Conservation (phyloP, 2,888 invertebrate genomes). For the Dione juno region DNA sequence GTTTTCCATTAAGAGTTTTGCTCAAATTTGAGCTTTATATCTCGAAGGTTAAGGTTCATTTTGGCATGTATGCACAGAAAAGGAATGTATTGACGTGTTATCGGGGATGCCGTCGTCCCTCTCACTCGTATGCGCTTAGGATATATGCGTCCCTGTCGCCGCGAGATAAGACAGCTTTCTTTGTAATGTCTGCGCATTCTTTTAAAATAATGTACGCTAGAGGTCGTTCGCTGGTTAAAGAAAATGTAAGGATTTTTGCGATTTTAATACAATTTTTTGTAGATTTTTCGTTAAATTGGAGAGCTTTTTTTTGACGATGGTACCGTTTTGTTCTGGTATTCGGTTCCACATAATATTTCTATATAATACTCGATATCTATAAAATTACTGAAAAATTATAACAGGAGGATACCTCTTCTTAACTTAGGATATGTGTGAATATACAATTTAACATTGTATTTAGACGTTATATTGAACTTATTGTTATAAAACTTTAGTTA, state of each 20-base stretch:
- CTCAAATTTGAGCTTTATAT: constrained; percentile 58
- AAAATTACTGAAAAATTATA: no score
- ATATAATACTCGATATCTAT: no score
- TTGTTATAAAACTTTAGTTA: no score
- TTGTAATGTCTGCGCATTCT: constrained; percentile 78
- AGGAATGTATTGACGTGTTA: constrained; percentile 84
- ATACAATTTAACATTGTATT: no score
- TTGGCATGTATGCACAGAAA: constrained; percentile 59
- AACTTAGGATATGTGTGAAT: no score
- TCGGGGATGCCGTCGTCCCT: constrained; percentile 76
- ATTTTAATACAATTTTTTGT: background rate
- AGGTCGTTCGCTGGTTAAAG: constrained; percentile 42
- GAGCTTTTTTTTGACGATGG: background rate
- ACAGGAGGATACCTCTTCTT: no score
- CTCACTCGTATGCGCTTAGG: constrained; percentile 64
- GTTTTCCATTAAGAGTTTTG: constrained; percentile 76
- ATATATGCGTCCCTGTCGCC: constrained; percentile 75
- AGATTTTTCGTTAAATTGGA: background rate
- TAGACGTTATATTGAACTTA: no score
- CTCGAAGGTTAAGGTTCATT: constrained; percentile 50
- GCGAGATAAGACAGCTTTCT: constrained; percentile 73
- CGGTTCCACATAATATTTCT: no score
- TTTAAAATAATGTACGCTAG: constrained; percentile 56
- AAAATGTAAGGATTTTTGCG: constrained; percentile 21
- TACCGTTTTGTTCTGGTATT: no score